Base-by-base conservation (phyloP, 2,797 vertebrate species). In the Meriones psammophilus region DNA sequence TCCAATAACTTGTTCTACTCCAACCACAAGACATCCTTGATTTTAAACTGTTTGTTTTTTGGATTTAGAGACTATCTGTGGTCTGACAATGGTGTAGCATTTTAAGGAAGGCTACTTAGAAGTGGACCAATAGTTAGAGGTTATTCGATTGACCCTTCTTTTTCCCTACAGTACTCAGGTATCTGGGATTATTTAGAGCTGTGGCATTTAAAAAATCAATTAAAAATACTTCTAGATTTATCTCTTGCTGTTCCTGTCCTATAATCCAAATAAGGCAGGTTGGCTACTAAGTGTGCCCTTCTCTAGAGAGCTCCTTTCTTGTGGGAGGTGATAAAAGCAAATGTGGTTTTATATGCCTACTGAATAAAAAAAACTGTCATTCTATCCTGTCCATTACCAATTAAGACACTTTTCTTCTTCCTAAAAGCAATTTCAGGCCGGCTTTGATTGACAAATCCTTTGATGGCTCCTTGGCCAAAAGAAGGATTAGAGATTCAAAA, bases 271-370 rank as follows among this genome's bases (percentile, higher is more conserved):
- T 30, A 81, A 79, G 46, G n/a, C 9, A 36, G 42, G 60, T 56
- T 88, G 58, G 39, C 62, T 79, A 33, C 2, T 71, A 30, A 76
- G 30, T 69, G 54, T 88, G 78, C 28, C 69, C 50, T 78, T 20
- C 39, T 4, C 30, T 74, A 95, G 73, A 80, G 64, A 83, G 42
- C 71, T 85, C 36, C 80, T 64, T 85, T 24, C 22, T 69, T 39
- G 28, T 54, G 66, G 81, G 33, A 88, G 74, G 64, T 76, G 88
- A 92, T 76, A 18, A 94, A 69, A 54, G 89, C 50, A 95, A 87
- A 91, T 64, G 10, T 74, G 56, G 15, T 74, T 0, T 69, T 76
- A 93, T 33, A 89, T 2, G 50, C 10, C 76, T 87, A 46, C 71
- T 94, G 81, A 33, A 62, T 94, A 54, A 94, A 88, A 62, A 50